phyloP scores from a whole-genome alignment of 2,113 vertebrate genomes.

The Glaucomys volans region DNA sequence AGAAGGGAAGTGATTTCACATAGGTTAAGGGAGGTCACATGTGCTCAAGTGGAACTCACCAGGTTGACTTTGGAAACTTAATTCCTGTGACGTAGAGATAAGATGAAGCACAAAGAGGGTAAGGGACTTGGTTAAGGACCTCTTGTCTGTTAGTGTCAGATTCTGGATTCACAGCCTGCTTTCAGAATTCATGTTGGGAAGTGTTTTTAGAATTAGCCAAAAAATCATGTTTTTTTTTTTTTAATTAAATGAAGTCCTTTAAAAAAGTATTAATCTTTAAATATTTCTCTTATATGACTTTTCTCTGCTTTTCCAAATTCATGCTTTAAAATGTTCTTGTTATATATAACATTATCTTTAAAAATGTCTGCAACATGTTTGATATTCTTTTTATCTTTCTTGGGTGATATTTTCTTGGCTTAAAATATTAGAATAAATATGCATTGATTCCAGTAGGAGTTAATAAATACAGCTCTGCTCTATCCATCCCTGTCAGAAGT shows the following conservation, averaged over 20 bases:
- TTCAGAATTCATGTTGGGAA: neutral
- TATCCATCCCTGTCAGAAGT: neutral
- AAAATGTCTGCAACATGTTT: constrained; percentile 42
- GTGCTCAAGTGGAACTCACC: neutral
- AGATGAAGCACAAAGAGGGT: neutral
- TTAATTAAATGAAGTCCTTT: neutral
- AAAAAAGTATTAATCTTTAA: neutral
- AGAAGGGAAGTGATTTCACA: neutral
- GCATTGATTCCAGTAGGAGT: constrained; percentile 3
- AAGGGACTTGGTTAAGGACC: neutral
- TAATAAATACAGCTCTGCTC: neutral
- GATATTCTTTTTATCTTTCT: constrained; percentile 60
- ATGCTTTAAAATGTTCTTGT: constrained; percentile 14
- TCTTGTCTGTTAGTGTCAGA: neutral
- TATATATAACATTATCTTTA: constrained; percentile 55
- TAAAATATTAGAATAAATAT: constrained; percentile 49
- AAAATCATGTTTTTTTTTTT: too few relatives aligned
- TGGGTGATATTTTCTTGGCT: constrained; percentile 46
- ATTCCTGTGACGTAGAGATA: neutral
- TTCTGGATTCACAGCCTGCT: neutral
- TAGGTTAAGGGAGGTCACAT: neutral
- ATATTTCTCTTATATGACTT: neutral
- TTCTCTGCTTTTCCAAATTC: constrained; percentile 30
- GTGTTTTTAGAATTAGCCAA: neutral
- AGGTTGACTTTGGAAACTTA: neutral